A percentile compares a stretch with the other conserved stretches of the same genome.
Conservation (phyloP, 2,797 vertebrate genomes). For the Muscicapa comitata region DNA sequence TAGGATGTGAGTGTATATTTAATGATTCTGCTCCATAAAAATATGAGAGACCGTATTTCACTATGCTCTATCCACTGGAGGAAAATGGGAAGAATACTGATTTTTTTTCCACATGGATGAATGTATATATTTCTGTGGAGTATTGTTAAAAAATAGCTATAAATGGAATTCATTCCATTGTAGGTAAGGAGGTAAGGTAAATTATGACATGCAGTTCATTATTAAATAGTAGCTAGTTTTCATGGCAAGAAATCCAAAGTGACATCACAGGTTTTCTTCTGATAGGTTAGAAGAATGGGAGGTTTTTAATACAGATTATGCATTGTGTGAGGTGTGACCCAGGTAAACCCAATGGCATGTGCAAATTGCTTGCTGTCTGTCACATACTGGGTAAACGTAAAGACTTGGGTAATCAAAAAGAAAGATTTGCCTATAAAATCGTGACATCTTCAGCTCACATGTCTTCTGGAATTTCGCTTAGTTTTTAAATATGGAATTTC, state of each 20-base stretch:
- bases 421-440: not conserved
- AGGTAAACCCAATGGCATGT: not conserved
- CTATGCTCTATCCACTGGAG: not conserved
- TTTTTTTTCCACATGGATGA: constrained; percentile 3
- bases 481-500: constrained; percentile 7
- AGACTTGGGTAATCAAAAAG: not conserved
- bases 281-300: not conserved
- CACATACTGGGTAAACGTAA: not conserved
- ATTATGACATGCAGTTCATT: not conserved
- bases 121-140: not conserved
- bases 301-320: not conserved
- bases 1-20: constrained; percentile 5
- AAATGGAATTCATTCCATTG: not conserved
- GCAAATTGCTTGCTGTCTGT: not conserved
- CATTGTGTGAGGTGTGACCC: not conserved
- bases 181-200: not conserved
- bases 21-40: constrained; percentile 20
- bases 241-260: not conserved
- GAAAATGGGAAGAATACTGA: not conserved
- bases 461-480: not conserved
- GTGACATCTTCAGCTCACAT: not conserved
- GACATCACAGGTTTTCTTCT: not conserved
- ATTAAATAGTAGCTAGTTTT: not conserved
- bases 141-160: not conserved
- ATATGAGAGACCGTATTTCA: constrained; percentile 11